These are phyloP conservation scores for Chionomys nivalis DNA, from an alignment of 2,113 vertebrate genomes.

Conservation along the genomic window DNA sequence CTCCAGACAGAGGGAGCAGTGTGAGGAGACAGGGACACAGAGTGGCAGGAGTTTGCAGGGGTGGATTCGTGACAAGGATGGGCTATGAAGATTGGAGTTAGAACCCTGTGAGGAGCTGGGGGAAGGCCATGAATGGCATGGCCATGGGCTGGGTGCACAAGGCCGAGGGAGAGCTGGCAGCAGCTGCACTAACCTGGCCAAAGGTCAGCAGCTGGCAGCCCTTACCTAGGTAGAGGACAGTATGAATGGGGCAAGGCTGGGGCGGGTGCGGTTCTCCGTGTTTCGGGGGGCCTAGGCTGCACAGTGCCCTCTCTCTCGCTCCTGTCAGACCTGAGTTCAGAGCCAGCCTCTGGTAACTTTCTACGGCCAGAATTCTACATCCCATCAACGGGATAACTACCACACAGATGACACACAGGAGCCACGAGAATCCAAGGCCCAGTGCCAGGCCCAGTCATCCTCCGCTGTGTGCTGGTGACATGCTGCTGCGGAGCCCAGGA, in stretches of 20 bases:
- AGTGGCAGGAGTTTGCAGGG: background rate
- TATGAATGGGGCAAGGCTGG: accelerated
- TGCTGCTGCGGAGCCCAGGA: accelerated
- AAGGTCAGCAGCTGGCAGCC: background rate
- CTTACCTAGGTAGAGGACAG: background rate
- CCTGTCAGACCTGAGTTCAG: background rate
- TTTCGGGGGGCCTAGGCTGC: background rate
- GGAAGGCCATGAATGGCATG: accelerated
- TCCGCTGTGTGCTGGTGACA: background rate
- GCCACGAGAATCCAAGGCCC: accelerated
- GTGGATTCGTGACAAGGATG: background rate
- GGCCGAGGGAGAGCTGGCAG: background rate
- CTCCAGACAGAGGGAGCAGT: background rate
- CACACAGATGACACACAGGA: accelerated
- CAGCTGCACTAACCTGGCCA: accelerated
- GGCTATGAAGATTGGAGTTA: background rate
- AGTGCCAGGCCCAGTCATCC: background rate
- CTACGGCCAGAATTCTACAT: background rate
- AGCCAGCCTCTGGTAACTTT: background rate
- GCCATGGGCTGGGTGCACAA: accelerated
- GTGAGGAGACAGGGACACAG: background rate
- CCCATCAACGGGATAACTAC: background rate
- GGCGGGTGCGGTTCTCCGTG: background rate
- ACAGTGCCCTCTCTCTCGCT: accelerated
- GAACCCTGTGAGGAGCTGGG: accelerated